Evolutionary conservation across 2,113 vertebrate genomes (phyloP).

Genomic region (Alexandromys fortis): DNA sequence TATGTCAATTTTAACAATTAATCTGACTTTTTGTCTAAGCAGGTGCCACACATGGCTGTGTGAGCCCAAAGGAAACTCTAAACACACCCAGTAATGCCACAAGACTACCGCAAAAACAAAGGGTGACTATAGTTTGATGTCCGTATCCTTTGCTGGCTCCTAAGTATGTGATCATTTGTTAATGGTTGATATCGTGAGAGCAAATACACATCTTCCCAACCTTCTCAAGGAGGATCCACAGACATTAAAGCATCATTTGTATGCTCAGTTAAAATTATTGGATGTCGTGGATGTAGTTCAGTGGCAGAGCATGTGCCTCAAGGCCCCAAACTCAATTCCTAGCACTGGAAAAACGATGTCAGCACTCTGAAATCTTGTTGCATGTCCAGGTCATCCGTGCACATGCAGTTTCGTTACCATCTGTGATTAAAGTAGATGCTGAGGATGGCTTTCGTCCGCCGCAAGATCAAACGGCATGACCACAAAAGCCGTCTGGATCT

Average conservation of each 20-base stretch:
- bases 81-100: neutral
- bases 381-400: neutral
- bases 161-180: neutral
- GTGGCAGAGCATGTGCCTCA: too few relatives aligned
- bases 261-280: neutral
- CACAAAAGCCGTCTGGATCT: neutral
- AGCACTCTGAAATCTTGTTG: neutral
- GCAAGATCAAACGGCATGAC: neutral
- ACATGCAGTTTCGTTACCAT: slow-evolving; percentile 5
- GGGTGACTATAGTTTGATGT: neutral
- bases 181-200: neutral
- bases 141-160: neutral
- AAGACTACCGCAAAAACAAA: neutral
- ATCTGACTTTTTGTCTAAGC: neutral
- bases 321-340: neutral
- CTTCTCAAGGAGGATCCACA: neutral
- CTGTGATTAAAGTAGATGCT: neutral
- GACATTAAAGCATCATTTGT: slow-evolving; percentile 22
- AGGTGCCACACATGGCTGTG: neutral
- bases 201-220: slow-evolving; percentile 22
- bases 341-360: neutral
- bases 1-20: neutral
- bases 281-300: neutral
- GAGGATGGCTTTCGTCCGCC: neutral
- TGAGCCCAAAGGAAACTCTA: slow-evolving; percentile 43